Percentiles rank a stretch among this genome's conserved stretches.
Evolutionary conservation across 2,113 vertebrate species (phyloP).

Genomic region (Etheostoma spectabile): DNA sequence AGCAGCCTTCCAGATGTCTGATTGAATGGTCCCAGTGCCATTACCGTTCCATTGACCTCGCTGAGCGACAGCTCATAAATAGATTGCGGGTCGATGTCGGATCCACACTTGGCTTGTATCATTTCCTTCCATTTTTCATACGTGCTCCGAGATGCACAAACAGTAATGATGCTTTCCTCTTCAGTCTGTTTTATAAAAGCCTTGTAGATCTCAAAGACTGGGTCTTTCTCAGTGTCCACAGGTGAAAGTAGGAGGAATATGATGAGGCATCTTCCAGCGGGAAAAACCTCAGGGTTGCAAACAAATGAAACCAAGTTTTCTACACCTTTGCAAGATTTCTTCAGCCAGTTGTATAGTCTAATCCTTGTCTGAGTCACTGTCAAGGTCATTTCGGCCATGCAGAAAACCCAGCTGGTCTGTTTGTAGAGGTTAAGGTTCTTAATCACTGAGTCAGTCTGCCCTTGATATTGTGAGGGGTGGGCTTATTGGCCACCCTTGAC

Average conservation of each 20-base stretch:
- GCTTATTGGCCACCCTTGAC: conserved; percentile 76
- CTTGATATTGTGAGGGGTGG: conserved; percentile 79
- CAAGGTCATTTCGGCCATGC: conserved; percentile 82
- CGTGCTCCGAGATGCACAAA: conserved; percentile 77
- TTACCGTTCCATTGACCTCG: conserved; percentile 83
- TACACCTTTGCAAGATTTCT: conserved; percentile 75
- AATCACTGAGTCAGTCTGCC: conserved; percentile 69
- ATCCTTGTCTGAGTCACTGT: conserved; percentile 20
- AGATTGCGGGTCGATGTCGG: conserved; percentile 72
- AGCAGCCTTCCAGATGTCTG: conserved; percentile 77
- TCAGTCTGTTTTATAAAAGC: conserved; percentile 82
- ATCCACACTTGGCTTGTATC: conserved; percentile 69
- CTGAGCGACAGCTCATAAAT: conserved; percentile 81
- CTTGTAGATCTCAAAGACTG: conserved; percentile 83
- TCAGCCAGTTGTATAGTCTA: conserved; percentile 78
- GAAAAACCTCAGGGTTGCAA: conserved; percentile 80
- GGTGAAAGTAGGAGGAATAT: conserved; percentile 85
- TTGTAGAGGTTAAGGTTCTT: conserved; percentile 83
- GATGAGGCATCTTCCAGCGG: conserved; percentile 75
- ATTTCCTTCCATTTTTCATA: conserved; percentile 81
- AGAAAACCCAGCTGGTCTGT: conserved; percentile 89
- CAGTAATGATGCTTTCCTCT: conserved; percentile 80
- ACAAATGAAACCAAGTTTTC: conserved; percentile 84
- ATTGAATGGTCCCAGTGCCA: conserved; percentile 77
- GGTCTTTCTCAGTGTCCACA: conserved; percentile 81